Percentiles rank a stretch among this genome's conserved stretches.
Conservation (phyloP, 2,113 vertebrate species). For the Pheucticus melanocephalus region DNA sequence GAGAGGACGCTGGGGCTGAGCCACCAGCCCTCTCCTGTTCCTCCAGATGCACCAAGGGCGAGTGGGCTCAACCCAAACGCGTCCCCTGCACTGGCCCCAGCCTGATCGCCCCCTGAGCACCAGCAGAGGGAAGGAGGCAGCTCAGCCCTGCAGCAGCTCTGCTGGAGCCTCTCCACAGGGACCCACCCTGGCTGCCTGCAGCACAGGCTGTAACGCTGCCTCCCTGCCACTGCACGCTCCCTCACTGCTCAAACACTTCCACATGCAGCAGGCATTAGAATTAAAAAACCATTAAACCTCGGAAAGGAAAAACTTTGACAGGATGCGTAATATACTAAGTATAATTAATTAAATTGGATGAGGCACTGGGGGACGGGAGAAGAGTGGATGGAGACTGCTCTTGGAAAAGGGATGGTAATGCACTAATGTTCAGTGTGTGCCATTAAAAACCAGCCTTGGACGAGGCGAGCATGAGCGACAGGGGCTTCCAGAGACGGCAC, state of each 20-base stretch:
- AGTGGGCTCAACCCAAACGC: background rate
- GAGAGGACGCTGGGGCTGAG: background rate
- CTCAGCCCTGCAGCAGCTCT: background rate
- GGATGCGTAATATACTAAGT: slow-evolving; percentile 69
- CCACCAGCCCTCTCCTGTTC: fast-evolving
- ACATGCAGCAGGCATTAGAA: slow-evolving; percentile 61
- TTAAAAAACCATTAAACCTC: slow-evolving; percentile 69
- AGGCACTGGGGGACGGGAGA: slow-evolving; percentile 51
- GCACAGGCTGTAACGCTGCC: background rate
- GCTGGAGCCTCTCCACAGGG: background rate
- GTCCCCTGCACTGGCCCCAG: background rate
- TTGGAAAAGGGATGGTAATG: slow-evolving; percentile 59
- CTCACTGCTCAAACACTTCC: slow-evolving; percentile 43
- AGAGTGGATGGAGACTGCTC: slow-evolving; percentile 61
- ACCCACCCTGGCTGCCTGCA: slow-evolving; percentile 20
- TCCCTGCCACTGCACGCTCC: slow-evolving; percentile 4
- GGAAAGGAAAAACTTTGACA: slow-evolving; percentile 70
- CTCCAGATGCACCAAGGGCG: fast-evolving
- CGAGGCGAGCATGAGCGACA: background rate
- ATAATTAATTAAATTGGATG: slow-evolving; percentile 73
- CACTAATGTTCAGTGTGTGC: background rate
- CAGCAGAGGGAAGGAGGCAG: background rate
- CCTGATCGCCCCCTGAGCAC: background rate
- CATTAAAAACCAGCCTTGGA: slow-evolving; percentile 23
- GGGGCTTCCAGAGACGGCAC: background rate